Conservation (phyloP, 2,888 invertebrate genomes). For the Synergus laeviventris region DNA sequence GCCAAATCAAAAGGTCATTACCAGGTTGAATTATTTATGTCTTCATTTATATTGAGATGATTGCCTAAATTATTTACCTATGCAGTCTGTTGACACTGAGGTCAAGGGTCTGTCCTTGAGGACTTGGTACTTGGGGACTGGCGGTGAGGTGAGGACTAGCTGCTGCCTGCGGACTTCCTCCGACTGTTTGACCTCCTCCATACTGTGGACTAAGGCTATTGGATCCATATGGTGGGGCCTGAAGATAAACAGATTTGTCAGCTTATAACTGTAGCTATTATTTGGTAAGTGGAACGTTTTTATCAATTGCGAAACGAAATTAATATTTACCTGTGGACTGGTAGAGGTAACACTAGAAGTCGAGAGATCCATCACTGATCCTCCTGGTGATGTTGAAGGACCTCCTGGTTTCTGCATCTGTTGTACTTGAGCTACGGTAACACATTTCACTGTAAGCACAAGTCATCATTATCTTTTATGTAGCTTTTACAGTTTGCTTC, state of each 20-base stretch:
- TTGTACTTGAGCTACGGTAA: conserved; percentile 83
- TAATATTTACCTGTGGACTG: conserved; percentile 85
- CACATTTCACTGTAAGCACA: conserved; percentile 84
- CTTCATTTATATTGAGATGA: background rate
- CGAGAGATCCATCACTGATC: conserved; percentile 90
- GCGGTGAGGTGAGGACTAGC: conserved; percentile 90
- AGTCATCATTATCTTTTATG: background rate
- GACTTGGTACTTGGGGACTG: conserved; percentile 93
- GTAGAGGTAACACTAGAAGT: conserved; percentile 90
- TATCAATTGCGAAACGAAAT: background rate
- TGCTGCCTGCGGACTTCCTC: conserved; percentile 90
- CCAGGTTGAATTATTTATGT: background rate
- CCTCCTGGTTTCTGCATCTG: conserved; percentile 79
- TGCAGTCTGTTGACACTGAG: conserved; percentile 92
- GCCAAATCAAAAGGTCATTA: background rate
- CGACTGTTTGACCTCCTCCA: conserved; percentile 83
- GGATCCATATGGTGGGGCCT: conserved; percentile 85
- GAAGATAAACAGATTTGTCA: conserved; percentile 56
- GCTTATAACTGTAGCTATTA: background rate
- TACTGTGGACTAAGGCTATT: conserved; percentile 81
- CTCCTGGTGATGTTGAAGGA: conserved; percentile 85
- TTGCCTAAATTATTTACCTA: conserved; percentile 79
- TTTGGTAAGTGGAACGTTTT: background rate
- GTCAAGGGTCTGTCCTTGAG: conserved; percentile 93
- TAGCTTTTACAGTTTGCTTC: too few relatives aligned